A percentile compares a stretch with the other conserved stretches of the same genome.
Evolutionary conservation across 2,888 invertebrate species (phyloP).

Genomic region (Dryobotodes eremita): DNA sequence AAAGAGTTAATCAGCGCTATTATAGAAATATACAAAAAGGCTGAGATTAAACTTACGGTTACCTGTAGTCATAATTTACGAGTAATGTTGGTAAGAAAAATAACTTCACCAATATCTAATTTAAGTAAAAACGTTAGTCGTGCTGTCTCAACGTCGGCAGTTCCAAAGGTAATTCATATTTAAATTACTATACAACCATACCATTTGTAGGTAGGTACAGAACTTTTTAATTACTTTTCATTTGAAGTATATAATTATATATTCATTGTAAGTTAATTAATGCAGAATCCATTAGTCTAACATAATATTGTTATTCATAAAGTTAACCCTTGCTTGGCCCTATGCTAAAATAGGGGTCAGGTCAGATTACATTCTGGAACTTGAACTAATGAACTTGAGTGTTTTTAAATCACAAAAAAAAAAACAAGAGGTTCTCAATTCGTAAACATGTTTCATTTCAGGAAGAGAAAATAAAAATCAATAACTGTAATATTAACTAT

Average conservation of each 20-base stretch:
- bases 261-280: background rate
- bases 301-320: background rate
- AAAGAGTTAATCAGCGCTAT: background rate
- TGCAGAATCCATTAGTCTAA: background rate
- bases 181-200: background rate
- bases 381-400: background rate
- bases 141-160: constrained; percentile 68
- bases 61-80: background rate
- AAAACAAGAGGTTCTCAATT: background rate
- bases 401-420: background rate
- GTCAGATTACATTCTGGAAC: background rate
- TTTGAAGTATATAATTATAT: background rate
- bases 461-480: constrained; percentile 92
- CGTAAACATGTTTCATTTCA: constrained; percentile 67
- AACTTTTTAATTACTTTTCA: background rate
- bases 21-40: background rate
- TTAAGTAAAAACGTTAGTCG: constrained; percentile 58
- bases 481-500: constrained; percentile 90
- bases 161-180: constrained; percentile 69
- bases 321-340: background rate
- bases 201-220: background rate
- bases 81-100: constrained; percentile 66
- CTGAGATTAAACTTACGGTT: background rate
- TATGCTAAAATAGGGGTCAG: background rate
- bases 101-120: constrained; percentile 49